A percentile compares a stretch with the other conserved stretches of the same genome.
Conservation (phyloP, 2,888 invertebrate species). For the Euplagia quadripunctaria region DNA sequence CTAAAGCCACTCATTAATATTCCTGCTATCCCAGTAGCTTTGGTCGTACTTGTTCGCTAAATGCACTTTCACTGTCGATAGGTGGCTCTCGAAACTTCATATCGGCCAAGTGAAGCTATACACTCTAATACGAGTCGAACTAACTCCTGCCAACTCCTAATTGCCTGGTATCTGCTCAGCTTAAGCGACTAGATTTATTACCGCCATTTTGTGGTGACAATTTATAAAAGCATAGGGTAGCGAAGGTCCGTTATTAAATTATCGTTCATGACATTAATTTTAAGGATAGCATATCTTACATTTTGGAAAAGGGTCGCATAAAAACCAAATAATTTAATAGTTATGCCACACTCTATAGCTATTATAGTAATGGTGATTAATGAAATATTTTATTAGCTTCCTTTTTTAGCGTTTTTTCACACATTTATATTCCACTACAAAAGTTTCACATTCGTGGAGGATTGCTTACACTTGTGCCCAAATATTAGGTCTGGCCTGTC, state of each 20-base stretch:
- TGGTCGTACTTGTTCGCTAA: constrained; percentile 68
- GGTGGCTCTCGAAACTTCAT: constrained; percentile 59
- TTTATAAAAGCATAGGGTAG: constrained; percentile 59
- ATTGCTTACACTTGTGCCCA: too few relatives aligned
- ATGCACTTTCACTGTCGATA: constrained; percentile 79
- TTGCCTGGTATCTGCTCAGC: constrained; percentile 65
- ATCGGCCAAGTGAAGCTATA: constrained; percentile 54
- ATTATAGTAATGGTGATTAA: constrained; percentile 9
- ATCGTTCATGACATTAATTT: constrained; percentile 57
- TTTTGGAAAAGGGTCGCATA: constrained; percentile 31
- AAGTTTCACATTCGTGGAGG: too few relatives aligned
- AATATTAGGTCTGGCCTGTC: too few relatives aligned
- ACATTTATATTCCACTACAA: too few relatives aligned
- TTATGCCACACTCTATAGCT: constrained; percentile 7
- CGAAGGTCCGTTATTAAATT: constrained; percentile 61
- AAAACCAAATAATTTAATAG: constrained; percentile 39
- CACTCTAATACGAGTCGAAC: constrained; percentile 62
- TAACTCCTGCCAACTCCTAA: constrained; percentile 58
- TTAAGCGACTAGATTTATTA: constrained; percentile 72
- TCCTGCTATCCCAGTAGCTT: constrained; percentile 62
- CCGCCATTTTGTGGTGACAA: constrained; percentile 62
- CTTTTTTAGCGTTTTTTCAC: not conserved
- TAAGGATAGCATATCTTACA: constrained; percentile 41
- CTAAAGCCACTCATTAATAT: constrained; percentile 74
- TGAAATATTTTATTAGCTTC: constrained; percentile 2